Conservation (phyloP, 2,113 vertebrate genomes). For the Salvator merianae region DNA sequence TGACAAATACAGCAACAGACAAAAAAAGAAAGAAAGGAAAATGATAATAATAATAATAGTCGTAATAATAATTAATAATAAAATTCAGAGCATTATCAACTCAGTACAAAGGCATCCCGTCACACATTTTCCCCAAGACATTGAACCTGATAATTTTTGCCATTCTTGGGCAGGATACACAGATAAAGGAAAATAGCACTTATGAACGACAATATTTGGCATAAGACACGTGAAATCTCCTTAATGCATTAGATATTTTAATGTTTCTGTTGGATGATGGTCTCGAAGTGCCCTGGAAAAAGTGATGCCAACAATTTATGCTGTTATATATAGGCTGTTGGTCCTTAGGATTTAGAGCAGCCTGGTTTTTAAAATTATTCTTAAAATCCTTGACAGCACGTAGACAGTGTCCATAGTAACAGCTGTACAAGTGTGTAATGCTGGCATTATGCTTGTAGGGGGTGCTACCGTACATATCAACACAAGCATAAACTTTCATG, state of each 20-base stretch:
- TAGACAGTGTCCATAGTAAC: no score
- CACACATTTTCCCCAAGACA: conserved; percentile 14
- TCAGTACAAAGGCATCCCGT: not conserved
- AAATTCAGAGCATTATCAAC: not conserved
- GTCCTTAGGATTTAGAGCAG: not conserved
- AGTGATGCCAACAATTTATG: no score
- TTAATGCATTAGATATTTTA: not conserved
- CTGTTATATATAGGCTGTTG: no score
- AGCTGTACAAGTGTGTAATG: no score
- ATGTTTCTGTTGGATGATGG: not conserved
- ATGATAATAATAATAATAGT: not conserved
- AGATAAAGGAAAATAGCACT: conserved; percentile 59
- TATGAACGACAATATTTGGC: conserved; percentile 38
- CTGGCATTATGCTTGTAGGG: no score
- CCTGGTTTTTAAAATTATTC: not conserved
- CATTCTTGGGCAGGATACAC: conserved; percentile 56
- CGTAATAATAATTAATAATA: not conserved
- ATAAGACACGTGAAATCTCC: not conserved
- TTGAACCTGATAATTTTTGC: conserved; percentile 42
- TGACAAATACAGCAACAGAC: conserved; percentile 20
- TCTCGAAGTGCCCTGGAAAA: no score
- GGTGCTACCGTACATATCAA: not conserved
- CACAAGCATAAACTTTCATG: no score
- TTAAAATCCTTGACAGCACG: no score
- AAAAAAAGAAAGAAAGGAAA: conserved; percentile 39